phyloP scores from a whole-genome alignment of 2,113 vertebrate genomes.

The Dipodomys stephensi region DNA sequence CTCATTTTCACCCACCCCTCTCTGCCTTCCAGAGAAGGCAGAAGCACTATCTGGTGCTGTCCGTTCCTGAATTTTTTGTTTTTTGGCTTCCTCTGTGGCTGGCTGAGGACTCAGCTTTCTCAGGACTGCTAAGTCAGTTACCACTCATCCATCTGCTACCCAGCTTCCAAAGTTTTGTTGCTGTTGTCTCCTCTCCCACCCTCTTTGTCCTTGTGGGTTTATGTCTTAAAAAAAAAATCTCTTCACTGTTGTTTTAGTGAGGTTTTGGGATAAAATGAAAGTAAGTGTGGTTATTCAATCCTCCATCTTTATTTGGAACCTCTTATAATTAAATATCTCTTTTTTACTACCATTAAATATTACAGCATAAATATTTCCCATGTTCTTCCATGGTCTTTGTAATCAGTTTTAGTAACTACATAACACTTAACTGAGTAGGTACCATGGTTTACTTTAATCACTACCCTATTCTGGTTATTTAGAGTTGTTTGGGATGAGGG shows the following conservation, averaged over 20 bases:
- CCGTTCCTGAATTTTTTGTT: neutral
- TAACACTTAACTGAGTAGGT: neutral
- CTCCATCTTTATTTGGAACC: conserved; percentile 74
- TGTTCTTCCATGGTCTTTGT: neutral
- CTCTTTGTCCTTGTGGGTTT: conserved; percentile 81
- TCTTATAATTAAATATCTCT: conserved; percentile 70
- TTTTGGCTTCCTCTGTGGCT: conserved; percentile 14
- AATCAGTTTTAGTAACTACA: neutral
- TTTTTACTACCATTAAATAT: conserved; percentile 58
- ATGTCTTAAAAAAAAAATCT: conserved; percentile 68
- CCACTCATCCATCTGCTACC: conserved; percentile 64
- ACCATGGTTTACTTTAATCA: neutral
- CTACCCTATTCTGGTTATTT: neutral
- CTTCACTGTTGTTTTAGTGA: conserved; percentile 80
- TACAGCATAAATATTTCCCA: conserved; percentile 35
- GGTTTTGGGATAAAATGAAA: conserved; percentile 81
- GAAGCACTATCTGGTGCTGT: neutral
- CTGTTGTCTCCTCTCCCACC: conserved; percentile 78
- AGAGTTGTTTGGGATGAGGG: neutral
- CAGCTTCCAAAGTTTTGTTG: conserved; percentile 69
- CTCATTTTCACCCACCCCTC: neutral
- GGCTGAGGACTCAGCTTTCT: conserved; percentile 59
- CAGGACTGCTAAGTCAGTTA: conserved; percentile 72
- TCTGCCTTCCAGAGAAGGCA: neutral
- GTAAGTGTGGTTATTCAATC: conserved; percentile 73